Percentiles rank a stretch among this genome's conserved stretches.
Evolutionary conservation across 2,888 invertebrate species (phyloP).

Genomic region (Bimastos eiseni): DNA sequence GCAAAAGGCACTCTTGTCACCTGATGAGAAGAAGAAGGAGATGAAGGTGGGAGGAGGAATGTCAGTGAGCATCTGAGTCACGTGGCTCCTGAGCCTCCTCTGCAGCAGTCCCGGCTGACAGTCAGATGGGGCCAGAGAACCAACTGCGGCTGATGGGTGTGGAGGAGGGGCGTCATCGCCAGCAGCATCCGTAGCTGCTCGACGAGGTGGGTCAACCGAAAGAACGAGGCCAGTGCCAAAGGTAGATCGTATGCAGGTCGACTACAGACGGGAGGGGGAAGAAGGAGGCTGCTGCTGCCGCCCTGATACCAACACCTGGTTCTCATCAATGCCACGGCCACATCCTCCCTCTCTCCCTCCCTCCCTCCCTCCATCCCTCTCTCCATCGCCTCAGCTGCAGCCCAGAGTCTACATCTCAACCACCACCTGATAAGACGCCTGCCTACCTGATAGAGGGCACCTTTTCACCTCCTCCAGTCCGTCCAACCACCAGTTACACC

Average conservation of each 20-base stretch:
- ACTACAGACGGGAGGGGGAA: not conserved
- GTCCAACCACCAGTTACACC: not conserved
- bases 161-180: not conserved
- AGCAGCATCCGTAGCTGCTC: not conserved
- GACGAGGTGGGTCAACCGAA: not conserved
- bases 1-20: not conserved
- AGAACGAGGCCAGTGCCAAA: not conserved
- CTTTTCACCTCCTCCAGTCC: not conserved
- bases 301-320: slow-evolving; percentile 6
- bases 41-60: too few species aligned
- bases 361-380: not conserved
- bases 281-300: not conserved
- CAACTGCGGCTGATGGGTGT: too few species aligned
- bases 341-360: not conserved
- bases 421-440: not conserved
- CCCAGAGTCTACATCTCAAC: not conserved
- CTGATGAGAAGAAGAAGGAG: too few species aligned
- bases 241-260: not conserved
- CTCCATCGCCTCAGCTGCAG: not conserved
- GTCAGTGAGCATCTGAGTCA: not conserved
- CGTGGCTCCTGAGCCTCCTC: not conserved
- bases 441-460: not conserved
- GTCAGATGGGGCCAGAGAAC: not conserved
- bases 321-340: slow-evolving; percentile 13
- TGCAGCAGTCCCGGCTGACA: not conserved